Percentiles rank a stretch among this genome's conserved stretches.
Evolutionary conservation across 2,113 vertebrate species (phyloP).

Genomic region (Sula dactylatra): DNA sequence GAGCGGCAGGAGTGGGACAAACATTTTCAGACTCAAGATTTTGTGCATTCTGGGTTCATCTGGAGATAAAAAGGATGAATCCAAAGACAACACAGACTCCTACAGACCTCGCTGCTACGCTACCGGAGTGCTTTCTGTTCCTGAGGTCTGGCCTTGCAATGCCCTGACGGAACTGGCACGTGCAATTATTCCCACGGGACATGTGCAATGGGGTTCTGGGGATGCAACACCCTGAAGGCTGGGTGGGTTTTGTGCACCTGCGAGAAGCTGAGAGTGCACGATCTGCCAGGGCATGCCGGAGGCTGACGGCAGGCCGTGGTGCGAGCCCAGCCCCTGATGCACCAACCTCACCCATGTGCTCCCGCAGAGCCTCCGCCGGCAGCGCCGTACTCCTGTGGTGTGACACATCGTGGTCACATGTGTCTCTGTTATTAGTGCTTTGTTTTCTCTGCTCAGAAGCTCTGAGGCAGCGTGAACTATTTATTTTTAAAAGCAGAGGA

Average conservation of each 20-base stretch:
- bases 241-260: not conserved
- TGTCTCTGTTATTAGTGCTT: not conserved
- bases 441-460: not conserved
- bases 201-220: not conserved
- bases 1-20: not conserved
- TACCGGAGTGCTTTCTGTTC: not conserved
- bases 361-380: not conserved
- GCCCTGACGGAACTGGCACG: not conserved
- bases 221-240: accelerated
- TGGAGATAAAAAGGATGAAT: not conserved
- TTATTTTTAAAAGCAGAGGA: not conserved
- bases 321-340: accelerated
- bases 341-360: accelerated
- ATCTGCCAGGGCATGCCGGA: not conserved
- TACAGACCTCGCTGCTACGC: accelerated
- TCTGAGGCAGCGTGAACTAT: not conserved
- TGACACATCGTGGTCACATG: not conserved
- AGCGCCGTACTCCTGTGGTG: accelerated
- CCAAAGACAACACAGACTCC: not conserved
- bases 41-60: not conserved
- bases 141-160: not conserved
- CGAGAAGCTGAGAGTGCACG: not conserved
- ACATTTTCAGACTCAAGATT: not conserved
- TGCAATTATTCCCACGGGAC: not conserved
- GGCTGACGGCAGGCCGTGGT: not conserved